Evolutionary conservation across 2,888 invertebrate genomes (phyloP), one percentile per base, ranked within the genome.

Genomic region (Icerya purchasi): DNA sequence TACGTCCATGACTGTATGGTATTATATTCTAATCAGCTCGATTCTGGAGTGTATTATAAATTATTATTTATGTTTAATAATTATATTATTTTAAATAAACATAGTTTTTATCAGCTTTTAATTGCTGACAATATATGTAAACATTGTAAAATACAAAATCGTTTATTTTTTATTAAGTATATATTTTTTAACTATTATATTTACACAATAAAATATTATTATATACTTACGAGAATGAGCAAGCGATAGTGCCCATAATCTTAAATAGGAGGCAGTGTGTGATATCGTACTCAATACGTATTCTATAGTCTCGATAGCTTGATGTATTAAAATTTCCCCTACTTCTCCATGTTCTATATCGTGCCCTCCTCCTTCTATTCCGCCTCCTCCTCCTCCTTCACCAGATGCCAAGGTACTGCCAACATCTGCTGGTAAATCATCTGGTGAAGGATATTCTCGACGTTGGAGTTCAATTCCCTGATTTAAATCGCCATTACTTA

Each of bases 241-340:
- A 62, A 96, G 77, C 54, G 93, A 93, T 66, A 97, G 74, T 10
- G 96, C 96, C 96, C 96, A 96, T 64, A 97, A 76, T 68, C 96
- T 87, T 52, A 96, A 79, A 71, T 96, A 96, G 0, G 93, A 94
- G 1, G 96, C 96, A 0, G 96, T 96, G 70, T 97, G 93, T 0
- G 94, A 94, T 65, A 97, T 84, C 61, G 93, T 93, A 68, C 93
- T 92, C 63, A 96, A 79, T 64, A 92, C 90, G 69, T 90, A 97
- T 75, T 96, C 96, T 63, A 96, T 93, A 1, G 96, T 96, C 73
- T 96, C 94, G 67, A 96, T 96, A 20, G 82, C 84, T 70, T 94
- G 93, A 71, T 92, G 85, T 67, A 96, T 92, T 77, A 90, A 85
- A 66, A 92, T 74, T 70, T 94, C 94, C 64, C 85, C 80, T 73